Evolutionary conservation across 2,113 vertebrate species (phyloP).

Genomic region (Astatoreochromis straeleni): DNA sequence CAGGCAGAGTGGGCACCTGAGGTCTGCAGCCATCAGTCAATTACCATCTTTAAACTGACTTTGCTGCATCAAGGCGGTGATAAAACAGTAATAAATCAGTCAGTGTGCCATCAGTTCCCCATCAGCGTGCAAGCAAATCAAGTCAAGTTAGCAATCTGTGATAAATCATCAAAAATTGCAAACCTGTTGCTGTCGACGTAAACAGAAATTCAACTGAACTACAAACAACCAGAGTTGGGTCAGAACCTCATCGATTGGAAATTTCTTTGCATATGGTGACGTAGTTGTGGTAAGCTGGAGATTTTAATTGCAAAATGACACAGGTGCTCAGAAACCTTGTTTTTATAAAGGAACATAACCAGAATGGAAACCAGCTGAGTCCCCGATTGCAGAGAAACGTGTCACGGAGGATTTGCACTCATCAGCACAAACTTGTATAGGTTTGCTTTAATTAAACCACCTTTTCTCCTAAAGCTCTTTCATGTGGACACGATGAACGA

Average conservation of each 20-base stretch:
- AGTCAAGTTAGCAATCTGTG: not conserved
- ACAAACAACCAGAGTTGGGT: not conserved
- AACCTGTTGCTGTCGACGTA: not conserved
- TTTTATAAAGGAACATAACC: not conserved
- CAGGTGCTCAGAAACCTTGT: not conserved
- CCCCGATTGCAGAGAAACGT: not conserved
- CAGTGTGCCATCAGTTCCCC: not conserved
- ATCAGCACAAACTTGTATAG: not conserved
- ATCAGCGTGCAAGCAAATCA: not conserved
- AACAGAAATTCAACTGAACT: not conserved
- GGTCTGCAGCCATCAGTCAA: not conserved
- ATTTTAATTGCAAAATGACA: not conserved
- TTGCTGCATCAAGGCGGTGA: not conserved
- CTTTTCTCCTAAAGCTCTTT: not conserved
- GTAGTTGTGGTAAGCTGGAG: not conserved
- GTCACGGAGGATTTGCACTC: not conserved
- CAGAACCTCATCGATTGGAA: not conserved
- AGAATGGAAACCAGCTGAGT: not conserved
- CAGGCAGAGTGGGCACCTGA: not conserved
- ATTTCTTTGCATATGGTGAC: not conserved
- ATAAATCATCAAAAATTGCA: not conserved
- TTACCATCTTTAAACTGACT: not conserved
- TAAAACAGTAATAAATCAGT: not conserved
- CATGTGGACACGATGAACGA: fast-evolving
- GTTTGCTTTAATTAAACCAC: not conserved